Evolutionary conservation across 2,113 vertebrate species (phyloP), one percentile per base, ranked within the genome.

Genomic region (Python bivittatus): DNA sequence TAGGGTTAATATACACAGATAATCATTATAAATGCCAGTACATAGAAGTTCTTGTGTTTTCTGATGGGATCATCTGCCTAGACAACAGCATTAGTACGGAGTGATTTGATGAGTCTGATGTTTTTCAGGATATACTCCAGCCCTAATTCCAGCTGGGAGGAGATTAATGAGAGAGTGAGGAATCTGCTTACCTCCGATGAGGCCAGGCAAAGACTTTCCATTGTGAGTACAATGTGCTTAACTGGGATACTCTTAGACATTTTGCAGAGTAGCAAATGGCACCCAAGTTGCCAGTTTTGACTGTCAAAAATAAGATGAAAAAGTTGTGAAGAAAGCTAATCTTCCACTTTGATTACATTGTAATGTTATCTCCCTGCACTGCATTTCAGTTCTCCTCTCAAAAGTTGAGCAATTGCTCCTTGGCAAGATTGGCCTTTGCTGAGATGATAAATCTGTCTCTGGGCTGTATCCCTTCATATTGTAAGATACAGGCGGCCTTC

Each of bases 91-190:
- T 87, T 12, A 72, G 5, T 17, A 53, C 84, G 11, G 27, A 1
- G 13, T 68, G 86, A 90, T 6, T 23, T 12, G 33, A 90, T 13
- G 52, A 1, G 0, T 38, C 7, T 84, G 38, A 61, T 23, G n/a
- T 94, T 86, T 94, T 20, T 92, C 94, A 97, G 97, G 17, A 92
- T 93, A 56, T 61, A 57, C 20, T 92, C 89, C 53, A 33, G 44
- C 84, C 93, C 86, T 64, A 91, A 58, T 38, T 86, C 91, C 84
- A 93, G 91, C 1, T 98, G 98, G 98, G 98, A 98, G 89, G 97
- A 97, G 72, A 97, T 98, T 94, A 98, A 98, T 0, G 96, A 97
- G 87, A 97, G 98, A 11, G 96, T 98, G 8, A 95, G 95, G 3
- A 95, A 93, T 83, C 98, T 98, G 12, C 96, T 98, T 52, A 97